Evolutionary conservation across 2,113 vertebrate species (phyloP), one percentile per base, ranked within the genome.

Genomic region (Callipepla californica): DNA sequence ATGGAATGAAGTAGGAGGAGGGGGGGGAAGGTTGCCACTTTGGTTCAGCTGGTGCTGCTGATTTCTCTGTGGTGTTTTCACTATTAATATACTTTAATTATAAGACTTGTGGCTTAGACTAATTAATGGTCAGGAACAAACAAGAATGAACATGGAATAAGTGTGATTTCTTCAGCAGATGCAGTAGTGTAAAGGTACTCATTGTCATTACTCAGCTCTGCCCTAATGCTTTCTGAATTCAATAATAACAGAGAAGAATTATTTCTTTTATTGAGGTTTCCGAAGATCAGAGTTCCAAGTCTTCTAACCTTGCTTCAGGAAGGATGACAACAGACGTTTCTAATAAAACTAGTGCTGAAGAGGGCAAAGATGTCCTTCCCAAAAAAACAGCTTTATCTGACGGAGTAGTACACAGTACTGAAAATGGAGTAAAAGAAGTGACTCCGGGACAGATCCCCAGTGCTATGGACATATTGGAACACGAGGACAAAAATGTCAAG

Each of bases 321-420:
- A 97, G 88, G 80, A 99, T 99, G 99, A 99, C 99, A 53, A 98
- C 99, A 1, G 99, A 99, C 53, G 95, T 98, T 77, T 98, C 98
- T 72, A 98, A 97, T 96, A 98, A 98, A 97, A 96, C 98, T 26
- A 97, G 96, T 80, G 98, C 98, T 21, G 99, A 99, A 90, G 99
- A 99, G 68, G 92, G 97, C 55, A 99, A 99, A 69, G 98, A 98
- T 58, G 96, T 95, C 32, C 97, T 98, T 75, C 98, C 98, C 38
- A 98, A 98, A 89, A 99, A 98, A 95, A 72, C 97, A 2, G 97
- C 95, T 75, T 95, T 98, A 72, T 95, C 98, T 6, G 98, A 99
- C 65, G 97, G 97, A 89, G 96, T 84, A 13, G 90, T 61, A 3
- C 91, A 96, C 1, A 93, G 91, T n/a, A 61, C 96, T 4, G 98